Evolutionary conservation across 2,113 vertebrate species (phyloP).

Genomic region (Lamprologus ornatipinnis): DNA sequence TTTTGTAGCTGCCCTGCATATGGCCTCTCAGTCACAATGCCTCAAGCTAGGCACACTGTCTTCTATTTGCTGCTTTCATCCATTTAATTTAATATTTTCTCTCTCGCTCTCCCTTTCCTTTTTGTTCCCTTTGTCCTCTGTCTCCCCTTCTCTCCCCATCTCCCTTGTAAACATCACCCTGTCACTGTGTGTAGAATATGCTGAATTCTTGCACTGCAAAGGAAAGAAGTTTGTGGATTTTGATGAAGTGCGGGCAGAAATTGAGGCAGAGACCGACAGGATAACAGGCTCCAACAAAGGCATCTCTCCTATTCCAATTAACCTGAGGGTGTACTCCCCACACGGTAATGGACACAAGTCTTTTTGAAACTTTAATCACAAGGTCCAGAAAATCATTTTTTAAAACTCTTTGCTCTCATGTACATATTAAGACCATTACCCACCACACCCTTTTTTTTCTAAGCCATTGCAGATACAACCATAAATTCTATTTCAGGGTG

Average conservation of each 20-base stretch:
- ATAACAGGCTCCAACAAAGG: constrained; percentile 95
- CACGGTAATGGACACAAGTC: constrained; percentile 71
- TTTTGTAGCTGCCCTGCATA: constrained; percentile 5
- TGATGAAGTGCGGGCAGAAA: constrained; percentile 90
- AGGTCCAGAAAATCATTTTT: neutral
- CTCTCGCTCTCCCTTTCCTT: neutral
- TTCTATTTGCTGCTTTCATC: constrained; percentile 10
- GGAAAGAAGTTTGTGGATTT: constrained; percentile 96
- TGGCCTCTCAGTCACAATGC: constrained; percentile 1
- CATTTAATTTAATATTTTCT: constrained; percentile 20
- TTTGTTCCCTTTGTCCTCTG: neutral
- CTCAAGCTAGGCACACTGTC: constrained; percentile 7
- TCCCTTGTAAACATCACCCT: neutral
- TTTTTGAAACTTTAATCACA: neutral
- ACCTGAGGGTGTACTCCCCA: constrained; percentile 89
- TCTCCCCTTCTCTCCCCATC: neutral
- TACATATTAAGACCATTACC: neutral
- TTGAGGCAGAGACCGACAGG: constrained; percentile 90
- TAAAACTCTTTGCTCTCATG: neutral
- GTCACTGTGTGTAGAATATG: constrained; percentile 77
- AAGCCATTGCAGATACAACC: neutral
- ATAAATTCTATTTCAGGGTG: neutral
- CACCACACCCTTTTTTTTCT: neutral
- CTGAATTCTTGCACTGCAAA: constrained; percentile 95
- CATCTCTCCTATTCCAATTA: constrained; percentile 92